Conservation (phyloP, 23 tunicate genomes). For the Halocynthia roretzi region DNA sequence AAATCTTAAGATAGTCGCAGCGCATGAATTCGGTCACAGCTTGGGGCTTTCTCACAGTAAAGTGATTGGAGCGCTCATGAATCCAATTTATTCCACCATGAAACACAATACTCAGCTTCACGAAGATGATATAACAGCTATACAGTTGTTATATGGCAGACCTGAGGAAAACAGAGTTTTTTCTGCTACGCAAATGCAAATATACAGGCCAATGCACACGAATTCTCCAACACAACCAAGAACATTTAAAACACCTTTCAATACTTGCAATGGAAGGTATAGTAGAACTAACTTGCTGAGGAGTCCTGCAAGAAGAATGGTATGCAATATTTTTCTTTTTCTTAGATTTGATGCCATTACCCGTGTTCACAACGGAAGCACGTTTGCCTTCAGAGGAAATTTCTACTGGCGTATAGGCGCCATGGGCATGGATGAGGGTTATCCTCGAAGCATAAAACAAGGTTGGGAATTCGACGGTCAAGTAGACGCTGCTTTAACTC, state of each 20-base stretch:
- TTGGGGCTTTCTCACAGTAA: conserved; percentile 82
- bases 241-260: conserved; percentile 43
- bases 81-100: conserved; percentile 57
- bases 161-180: not conserved
- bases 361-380: conserved; percentile 50
- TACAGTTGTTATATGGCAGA: conserved; percentile 37
- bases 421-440: conserved; percentile 57
- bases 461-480: conserved; percentile 57
- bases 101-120: conserved; percentile 3
- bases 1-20: conserved; percentile 56
- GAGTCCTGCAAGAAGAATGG: not conserved
- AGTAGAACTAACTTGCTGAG: not conserved
- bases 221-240: conserved; percentile 19
- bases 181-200: no score
- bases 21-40: conserved; percentile 89
- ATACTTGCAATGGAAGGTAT: conserved; percentile 85
- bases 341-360: conserved; percentile 85
- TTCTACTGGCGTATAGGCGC: conserved; percentile 57
- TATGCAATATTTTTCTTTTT: not conserved
- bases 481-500: conserved; percentile 64
- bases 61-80: conserved; percentile 57
- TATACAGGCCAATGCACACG: conserved; percentile 3
- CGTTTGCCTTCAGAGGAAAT: conserved; percentile 55
- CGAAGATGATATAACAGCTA: conserved; percentile 18
- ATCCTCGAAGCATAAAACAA: conserved; percentile 26